phyloP scores from a whole-genome alignment of 2,113 vertebrate species.

The Tragelaphus strepsiceros region DNA sequence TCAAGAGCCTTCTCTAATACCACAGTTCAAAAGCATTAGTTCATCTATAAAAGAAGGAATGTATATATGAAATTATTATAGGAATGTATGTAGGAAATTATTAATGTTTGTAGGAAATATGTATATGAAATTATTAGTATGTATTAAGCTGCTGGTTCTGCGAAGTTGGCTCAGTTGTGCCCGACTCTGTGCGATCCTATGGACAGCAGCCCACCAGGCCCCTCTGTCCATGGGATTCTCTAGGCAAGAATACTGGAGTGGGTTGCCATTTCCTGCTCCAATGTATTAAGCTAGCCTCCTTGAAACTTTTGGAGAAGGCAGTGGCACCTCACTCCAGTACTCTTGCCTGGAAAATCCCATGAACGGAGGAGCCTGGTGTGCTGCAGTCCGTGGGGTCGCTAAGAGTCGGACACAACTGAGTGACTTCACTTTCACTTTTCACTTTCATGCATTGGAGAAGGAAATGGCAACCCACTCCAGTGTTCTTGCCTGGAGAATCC shows the following conservation, averaged over 20 bases:
- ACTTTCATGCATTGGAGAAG: too few relatives aligned
- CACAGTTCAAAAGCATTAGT: background rate
- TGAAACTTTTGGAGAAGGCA: background rate
- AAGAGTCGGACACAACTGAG: too few relatives aligned
- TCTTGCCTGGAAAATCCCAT: too few relatives aligned
- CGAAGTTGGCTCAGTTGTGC: background rate
- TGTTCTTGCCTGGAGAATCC: too few relatives aligned
- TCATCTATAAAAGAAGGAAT: background rate
- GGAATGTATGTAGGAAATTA: background rate
- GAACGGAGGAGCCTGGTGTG: too few relatives aligned
- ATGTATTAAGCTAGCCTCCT: background rate
- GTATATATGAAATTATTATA: background rate
- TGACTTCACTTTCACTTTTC: too few relatives aligned
- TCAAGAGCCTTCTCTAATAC: background rate
- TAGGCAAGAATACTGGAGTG: background rate
- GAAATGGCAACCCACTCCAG: too few relatives aligned
- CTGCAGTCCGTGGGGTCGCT: too few relatives aligned
- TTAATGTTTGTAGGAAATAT: background rate
- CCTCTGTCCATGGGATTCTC: background rate
- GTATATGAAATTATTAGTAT: background rate
- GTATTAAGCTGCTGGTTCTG: background rate
- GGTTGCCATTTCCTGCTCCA: background rate
- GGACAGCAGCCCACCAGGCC: background rate
- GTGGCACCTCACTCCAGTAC: too few relatives aligned
- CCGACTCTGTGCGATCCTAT: accelerated